These are phyloP conservation scores for Rhinoderma darwinii DNA, from an alignment of 2,113 vertebrate genomes.

Conservation along the genomic window DNA sequence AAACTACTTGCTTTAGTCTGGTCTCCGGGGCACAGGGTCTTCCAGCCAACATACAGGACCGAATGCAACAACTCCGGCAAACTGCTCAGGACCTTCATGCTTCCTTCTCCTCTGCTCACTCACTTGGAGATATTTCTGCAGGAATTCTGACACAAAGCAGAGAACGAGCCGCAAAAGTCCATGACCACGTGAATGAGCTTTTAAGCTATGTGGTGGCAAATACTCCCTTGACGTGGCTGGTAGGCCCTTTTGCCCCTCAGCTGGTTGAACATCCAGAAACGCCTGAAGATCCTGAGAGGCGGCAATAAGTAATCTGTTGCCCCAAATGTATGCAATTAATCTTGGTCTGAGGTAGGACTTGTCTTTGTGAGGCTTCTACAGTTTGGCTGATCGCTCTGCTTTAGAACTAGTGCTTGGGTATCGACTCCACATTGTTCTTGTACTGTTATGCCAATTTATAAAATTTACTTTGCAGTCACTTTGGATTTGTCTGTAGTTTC, in stretches of 20 bases:
- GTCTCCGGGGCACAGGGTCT: constrained; percentile 84
- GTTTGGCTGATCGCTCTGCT: not conserved
- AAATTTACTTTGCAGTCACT: not conserved
- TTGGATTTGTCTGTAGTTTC: not conserved
- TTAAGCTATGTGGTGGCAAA: constrained; percentile 74
- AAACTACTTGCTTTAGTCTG: constrained; percentile 71
- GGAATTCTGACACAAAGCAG: constrained; percentile 76
- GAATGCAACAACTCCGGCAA: constrained; percentile 71
- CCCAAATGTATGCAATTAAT: not conserved
- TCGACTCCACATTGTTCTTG: not conserved
- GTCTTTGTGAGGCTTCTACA: not conserved
- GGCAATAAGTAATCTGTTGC: not conserved
- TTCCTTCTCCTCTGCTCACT: constrained; percentile 73
- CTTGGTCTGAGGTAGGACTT: too few species aligned
- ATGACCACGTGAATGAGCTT: constrained; percentile 81
- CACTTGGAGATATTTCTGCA: constrained; percentile 79
- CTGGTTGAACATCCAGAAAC: constrained; percentile 57
- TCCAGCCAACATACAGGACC: constrained; percentile 80
- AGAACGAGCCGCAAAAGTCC: constrained; percentile 74
- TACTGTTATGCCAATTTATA: not conserved
- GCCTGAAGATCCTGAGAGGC: not conserved
- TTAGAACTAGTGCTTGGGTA: not conserved
- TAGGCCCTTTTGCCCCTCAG: constrained; percentile 75
- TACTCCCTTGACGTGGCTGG: constrained; percentile 79
- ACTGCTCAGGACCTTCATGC: constrained; percentile 81